These are phyloP conservation scores for Habroteleia sp. DNA, from an alignment of 2,888 invertebrate species.

Conservation along the genomic window DNA sequence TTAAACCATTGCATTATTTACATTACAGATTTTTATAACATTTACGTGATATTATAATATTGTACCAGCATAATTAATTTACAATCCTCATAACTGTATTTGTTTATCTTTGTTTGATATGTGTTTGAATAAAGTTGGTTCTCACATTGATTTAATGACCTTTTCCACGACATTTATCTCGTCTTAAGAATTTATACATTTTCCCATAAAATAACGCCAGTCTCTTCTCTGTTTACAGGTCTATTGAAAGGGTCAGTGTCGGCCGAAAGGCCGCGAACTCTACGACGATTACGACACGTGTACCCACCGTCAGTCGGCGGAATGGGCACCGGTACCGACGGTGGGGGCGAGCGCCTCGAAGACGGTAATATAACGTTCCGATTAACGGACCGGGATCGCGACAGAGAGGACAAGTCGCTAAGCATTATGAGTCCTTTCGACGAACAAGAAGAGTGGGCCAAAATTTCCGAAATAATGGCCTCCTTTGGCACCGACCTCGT, in stretches of 20 bases:
- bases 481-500: conserved; percentile 94
- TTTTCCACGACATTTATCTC: conserved; percentile 31
- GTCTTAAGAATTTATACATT: not conserved
- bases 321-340: conserved; percentile 80
- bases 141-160: conserved; percentile 12
- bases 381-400: conserved; percentile 77
- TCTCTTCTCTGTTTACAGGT: conserved; percentile 82
- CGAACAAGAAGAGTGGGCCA: conserved; percentile 97
- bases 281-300: conserved; percentile 88
- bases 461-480: conserved; percentile 97
- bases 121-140: too few relatives aligned
- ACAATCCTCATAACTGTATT: too few relatives aligned
- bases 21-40: too few relatives aligned
- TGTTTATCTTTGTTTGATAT: too few relatives aligned
- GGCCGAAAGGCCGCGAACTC: conserved; percentile 88
- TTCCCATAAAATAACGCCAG: conserved; percentile 2
- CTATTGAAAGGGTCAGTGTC: conserved; percentile 90
- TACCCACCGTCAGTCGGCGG: conserved; percentile 82
- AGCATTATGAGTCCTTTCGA: conserved; percentile 93
- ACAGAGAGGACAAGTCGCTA: conserved; percentile 81
- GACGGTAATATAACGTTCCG: conserved; percentile 76
- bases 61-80: too few relatives aligned
- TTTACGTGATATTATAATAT: too few relatives aligned
- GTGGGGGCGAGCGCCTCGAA: conserved; percentile 78
- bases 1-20: too few relatives aligned